A percentile compares a stretch with the other conserved stretches of the same genome.
These are phyloP conservation scores for Priocnemis perturbator DNA, from an alignment of 2,888 invertebrate genomes.

Conservation along the genomic window DNA sequence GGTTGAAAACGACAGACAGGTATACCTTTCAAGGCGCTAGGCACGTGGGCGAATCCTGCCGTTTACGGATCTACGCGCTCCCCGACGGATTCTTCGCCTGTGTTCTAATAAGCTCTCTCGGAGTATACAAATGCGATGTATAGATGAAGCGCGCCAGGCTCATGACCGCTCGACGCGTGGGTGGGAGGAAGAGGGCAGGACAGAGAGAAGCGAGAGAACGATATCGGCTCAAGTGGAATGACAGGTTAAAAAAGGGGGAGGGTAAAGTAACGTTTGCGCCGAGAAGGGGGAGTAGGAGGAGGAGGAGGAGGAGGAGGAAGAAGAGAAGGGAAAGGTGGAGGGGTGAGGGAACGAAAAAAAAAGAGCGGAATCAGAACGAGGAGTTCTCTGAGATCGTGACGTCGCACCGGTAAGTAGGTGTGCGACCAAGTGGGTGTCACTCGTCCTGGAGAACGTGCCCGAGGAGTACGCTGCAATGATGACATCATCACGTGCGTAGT, in stretches of 20 bases:
- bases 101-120: conserved; percentile 57
- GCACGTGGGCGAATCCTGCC: conserved; percentile 60
- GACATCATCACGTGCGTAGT: conserved; percentile 68
- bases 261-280: conserved; percentile 12
- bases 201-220: neutral
- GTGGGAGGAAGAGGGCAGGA: conserved; percentile 34
- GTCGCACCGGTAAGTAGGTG: conserved; percentile 55
- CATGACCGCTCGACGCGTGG: conserved; percentile 50
- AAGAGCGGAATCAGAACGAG: conserved; percentile 28
- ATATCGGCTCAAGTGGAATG: conserved; percentile 1
- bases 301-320: neutral
- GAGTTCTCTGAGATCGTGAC: conserved; percentile 55
- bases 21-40: conserved; percentile 50
- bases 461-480: conserved; percentile 65
- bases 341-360: neutral
- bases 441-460: conserved; percentile 32
- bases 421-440: conserved; percentile 57
- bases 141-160: conserved; percentile 24
- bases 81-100: conserved; percentile 43
- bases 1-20: conserved; percentile 43
- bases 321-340: neutral
- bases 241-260: neutral
- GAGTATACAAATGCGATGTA: conserved; percentile 21
- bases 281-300: conserved; percentile 39
- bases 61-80: conserved; percentile 42